Percentiles rank a stretch among this genome's conserved stretches.
Conservation (phyloP, 2,888 invertebrate genomes). For the Chymomyza fuscimana region DNA sequence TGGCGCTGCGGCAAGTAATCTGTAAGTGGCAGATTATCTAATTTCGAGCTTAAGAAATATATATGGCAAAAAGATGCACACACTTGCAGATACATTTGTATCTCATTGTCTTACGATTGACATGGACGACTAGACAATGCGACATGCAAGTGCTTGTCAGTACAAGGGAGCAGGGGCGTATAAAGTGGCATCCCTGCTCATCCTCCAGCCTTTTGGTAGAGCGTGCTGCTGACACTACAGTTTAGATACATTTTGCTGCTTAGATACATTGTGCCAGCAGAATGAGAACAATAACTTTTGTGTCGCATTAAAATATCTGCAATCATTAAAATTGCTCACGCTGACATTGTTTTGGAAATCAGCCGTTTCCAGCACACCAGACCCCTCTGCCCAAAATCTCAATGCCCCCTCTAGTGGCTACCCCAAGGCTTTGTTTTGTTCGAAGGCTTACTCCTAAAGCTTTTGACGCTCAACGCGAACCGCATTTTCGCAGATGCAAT, state of each 20-base stretch:
- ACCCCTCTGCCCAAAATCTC: background rate
- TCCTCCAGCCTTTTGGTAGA: too few relatives aligned
- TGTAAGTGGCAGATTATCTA: conserved; percentile 4
- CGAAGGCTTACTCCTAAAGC: background rate
- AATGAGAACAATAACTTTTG: conserved; percentile 65
- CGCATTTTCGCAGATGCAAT: conserved; percentile 44
- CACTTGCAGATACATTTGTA: background rate
- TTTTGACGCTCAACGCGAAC: background rate
- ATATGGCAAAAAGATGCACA: background rate
- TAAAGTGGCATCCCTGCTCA: background rate
- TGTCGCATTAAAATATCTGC: conserved; percentile 76
- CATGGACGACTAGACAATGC: conserved; percentile 12
- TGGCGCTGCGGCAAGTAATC: background rate
- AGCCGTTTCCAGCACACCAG: conserved; percentile 29
- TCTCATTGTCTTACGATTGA: background rate
- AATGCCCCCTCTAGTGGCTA: background rate
- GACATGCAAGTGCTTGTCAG: conserved; percentile 17
- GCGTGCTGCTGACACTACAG: conserved; percentile 36
- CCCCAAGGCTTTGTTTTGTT: background rate
- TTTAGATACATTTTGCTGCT: conserved; percentile 31
- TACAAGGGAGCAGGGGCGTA: background rate
- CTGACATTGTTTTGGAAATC: conserved; percentile 68
- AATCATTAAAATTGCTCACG: conserved; percentile 73
- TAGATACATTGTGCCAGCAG: conserved; percentile 27
- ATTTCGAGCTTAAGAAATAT: background rate